Conservation (phyloP, 2,797 vertebrate species). For the Babyrousa celebensis region DNA sequence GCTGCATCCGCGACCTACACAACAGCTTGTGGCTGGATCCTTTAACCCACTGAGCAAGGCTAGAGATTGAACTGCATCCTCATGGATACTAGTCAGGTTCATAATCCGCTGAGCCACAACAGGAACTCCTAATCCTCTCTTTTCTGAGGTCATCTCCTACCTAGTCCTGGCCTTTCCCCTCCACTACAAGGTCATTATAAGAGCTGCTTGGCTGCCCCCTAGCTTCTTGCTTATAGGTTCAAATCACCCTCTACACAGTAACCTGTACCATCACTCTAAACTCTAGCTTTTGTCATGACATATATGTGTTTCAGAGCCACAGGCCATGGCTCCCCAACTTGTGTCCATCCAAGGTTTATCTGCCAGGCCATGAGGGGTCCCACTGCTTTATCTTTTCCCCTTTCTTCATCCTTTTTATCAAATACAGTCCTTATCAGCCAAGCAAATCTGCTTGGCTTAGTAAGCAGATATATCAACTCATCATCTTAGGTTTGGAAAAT, state of each 20-base stretch:
- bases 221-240: not conserved
- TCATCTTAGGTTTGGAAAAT: not conserved
- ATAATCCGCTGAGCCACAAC: no score
- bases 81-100: no score
- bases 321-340: not conserved
- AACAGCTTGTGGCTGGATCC: no score
- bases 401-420: not conserved
- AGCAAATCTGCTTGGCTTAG: not conserved
- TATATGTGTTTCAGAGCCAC: not conserved
- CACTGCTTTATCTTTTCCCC: not conserved
- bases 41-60: no score
- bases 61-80: no score
- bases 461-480: not conserved
- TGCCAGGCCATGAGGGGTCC: not conserved
- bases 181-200: not conserved
- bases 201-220: not conserved
- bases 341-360: not conserved
- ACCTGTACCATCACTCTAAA: not conserved
- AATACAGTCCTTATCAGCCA: accelerated
- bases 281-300: not conserved
- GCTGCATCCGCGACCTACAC: no score
- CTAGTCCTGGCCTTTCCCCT: not conserved
- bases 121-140: not conserved
- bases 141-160: not conserved
- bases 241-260: not conserved